Conservation (phyloP, 2,888 invertebrate species). For the Heliconius ismenius region DNA sequence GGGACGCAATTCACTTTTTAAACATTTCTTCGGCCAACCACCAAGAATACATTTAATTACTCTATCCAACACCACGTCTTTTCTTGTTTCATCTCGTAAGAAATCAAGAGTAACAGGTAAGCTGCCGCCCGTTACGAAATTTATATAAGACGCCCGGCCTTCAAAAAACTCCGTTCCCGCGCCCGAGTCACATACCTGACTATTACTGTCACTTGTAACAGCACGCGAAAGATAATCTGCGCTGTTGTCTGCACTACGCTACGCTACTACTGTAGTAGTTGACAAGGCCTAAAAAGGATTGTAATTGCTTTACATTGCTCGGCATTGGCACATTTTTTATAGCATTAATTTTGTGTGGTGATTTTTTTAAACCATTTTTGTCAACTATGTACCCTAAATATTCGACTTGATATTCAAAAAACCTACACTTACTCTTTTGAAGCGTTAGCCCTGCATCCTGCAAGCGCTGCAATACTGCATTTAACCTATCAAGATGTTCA, state of each 20-base stretch:
- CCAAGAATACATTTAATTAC: neutral
- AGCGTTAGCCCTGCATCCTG: constrained; percentile 42
- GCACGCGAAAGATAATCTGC: no score
- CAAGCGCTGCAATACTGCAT: constrained; percentile 39
- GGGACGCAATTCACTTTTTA: neutral
- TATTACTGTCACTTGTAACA: no score
- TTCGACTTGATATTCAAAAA: constrained; percentile 40
- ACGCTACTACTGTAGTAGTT: no score
- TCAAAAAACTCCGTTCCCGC: no score
- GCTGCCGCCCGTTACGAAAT: no score
- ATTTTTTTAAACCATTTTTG: constrained; percentile 41
- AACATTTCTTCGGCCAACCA: neutral
- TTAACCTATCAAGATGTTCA: constrained; percentile 37
- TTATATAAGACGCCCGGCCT: no score
- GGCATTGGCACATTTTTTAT: constrained; percentile 40
- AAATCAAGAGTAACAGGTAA: no score
- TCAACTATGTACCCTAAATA: constrained; percentile 43
- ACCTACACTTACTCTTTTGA: constrained; percentile 39
- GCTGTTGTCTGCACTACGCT: no score
- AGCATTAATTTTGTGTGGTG: constrained; percentile 41
- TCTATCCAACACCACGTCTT: no score
- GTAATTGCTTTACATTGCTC: constrained; percentile 39
- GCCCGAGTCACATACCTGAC: no score
- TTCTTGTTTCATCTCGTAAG: no score
- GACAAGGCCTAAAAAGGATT: constrained; percentile 44